Evolutionary conservation across 1,140 invertebrate genomes (phyloP).

Genomic region (Cotesia chilonis): DNA sequence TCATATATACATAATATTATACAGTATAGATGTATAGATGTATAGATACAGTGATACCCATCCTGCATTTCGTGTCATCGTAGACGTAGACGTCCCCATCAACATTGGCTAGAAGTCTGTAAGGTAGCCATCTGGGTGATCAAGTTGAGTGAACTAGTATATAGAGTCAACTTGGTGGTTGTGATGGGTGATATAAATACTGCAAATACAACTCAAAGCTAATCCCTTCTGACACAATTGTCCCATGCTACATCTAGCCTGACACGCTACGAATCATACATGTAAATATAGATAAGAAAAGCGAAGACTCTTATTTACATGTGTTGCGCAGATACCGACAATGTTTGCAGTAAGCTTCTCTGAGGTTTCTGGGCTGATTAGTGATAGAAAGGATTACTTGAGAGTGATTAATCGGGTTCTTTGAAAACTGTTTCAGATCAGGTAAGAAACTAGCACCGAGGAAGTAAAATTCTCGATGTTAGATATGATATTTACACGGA

Average conservation of each 20-base stretch:
- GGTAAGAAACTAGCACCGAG: no score
- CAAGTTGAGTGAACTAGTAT: background rate
- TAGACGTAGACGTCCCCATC: constrained; percentile 5
- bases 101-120: constrained; percentile 2
- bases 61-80: background rate
- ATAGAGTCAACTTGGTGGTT: background rate
- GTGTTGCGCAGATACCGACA: background rate
- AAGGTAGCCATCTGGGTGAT: background rate
- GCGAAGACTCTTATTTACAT: background rate
- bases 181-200: constrained; percentile 15
- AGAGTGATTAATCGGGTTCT: no score
- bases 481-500: no score
- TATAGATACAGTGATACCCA: no score
- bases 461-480: no score
- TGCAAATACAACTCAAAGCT: background rate
- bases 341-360: no score
- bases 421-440: no score
- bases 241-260: background rate
- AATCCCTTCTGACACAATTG: constrained; percentile 7
- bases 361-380: no score
- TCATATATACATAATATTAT: background rate
- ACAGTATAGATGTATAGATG: no score
- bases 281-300: background rate
- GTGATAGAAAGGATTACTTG: no score
- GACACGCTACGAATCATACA: background rate